Base-by-base conservation (phyloP, 1,140 invertebrate species). In the Cydia fagiglandana region DNA sequence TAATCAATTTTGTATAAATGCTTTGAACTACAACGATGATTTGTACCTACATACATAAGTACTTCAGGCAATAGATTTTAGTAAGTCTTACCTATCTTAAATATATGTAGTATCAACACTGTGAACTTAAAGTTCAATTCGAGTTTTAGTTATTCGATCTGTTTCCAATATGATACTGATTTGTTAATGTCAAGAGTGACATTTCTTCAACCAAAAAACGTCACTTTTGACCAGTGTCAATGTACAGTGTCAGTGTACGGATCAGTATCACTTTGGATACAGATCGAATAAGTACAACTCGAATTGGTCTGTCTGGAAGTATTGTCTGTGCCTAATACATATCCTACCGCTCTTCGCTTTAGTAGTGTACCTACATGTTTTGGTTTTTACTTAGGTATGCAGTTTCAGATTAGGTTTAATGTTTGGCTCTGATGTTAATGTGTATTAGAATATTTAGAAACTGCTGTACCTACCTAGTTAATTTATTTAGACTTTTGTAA, bases 401-500 rank as follows among this genome's bases (percentile, higher is more conserved):
- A 24, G 56, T 61, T 24, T 61, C 56, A 4, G 20, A 61, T 24
- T 61, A 61, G 7, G 56, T 12, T 61, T 9, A 56, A 20, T 24
- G 9, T 61, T 61, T 61, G 56, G 56, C 56, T 61, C 56, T 61
- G 20, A 61, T 61, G 20, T 61, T 24, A 24, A 61, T 61, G 56
- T 24, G 10, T 61, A 61, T 61, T 61, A 76, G 15, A 75, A 76
- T 45, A 41, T 83, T 76, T 73, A 75, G 66, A 50, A 28, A 50
- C 45, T 38, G 61, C 61, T 61, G 61, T 56, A 64, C 73, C 61
- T 80, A 81, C 73, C 61, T 80, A 81, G 73, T 73, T 64, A 73
- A 76, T 79, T 82, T 81, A 77, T 34, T 70, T 74, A 75, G 4
- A 73, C 77, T 85, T 87, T 88, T 88, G 81, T 85, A 83, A 83